phyloP scores from a whole-genome alignment of 2,888 invertebrate genomes.

The Camponotus fellah region DNA sequence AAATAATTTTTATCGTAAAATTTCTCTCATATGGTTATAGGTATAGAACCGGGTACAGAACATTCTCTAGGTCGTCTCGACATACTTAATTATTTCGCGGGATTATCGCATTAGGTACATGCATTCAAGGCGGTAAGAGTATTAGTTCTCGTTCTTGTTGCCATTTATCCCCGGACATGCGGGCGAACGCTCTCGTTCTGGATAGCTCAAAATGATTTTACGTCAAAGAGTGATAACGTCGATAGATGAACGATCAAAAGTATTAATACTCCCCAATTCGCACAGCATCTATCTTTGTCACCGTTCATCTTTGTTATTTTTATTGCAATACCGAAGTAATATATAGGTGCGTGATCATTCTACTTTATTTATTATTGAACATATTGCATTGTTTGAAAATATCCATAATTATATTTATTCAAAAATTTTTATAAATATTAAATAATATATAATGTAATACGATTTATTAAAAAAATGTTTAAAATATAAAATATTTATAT shows the following conservation, averaged over 20 bases:
- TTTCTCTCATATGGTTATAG: background rate
- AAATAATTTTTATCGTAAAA: conserved; percentile 34
- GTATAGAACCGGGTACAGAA: background rate
- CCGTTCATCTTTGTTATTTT: background rate
- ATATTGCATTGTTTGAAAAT: background rate
- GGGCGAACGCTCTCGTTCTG: conserved; percentile 3
- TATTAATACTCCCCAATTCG: background rate
- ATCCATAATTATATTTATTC: background rate
- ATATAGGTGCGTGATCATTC: background rate
- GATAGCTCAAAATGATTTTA: conserved; percentile 42
- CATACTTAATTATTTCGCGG: conserved; percentile 49
- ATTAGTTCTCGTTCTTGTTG: conserved; percentile 56
- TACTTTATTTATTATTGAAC: background rate
- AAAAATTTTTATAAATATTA: background rate
- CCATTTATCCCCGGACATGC: conserved; percentile 41
- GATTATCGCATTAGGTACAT: conserved; percentile 53
- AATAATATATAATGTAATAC: background rate
- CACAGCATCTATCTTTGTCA: conserved; percentile 8
- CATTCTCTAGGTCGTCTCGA: conserved; percentile 16
- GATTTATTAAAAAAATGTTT: background rate
- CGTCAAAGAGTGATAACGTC: conserved; percentile 11
- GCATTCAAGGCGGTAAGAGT: conserved; percentile 52
- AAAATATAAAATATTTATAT: background rate
- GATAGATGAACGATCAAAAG: conserved; percentile 25
- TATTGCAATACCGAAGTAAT: background rate